phyloP scores from a whole-genome alignment of 2,888 invertebrate species.

The Sarcophaga caerulescens region DNA sequence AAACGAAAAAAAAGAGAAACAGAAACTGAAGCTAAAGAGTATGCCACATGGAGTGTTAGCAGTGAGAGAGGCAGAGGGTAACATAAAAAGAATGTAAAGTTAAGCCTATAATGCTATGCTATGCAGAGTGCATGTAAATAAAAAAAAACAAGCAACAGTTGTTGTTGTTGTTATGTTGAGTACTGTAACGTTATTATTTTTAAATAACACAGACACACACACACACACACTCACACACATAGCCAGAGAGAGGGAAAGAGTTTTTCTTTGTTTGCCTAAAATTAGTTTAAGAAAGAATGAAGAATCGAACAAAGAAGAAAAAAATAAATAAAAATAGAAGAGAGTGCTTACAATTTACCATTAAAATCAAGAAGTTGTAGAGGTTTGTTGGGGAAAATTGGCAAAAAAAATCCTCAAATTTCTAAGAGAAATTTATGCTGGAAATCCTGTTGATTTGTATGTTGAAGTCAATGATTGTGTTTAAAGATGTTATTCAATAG shows the following conservation, averaged over 20 bases:
- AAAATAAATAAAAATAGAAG: conserved; percentile 29
- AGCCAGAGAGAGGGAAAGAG: not conserved
- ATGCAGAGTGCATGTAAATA: not conserved
- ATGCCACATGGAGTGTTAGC: conserved; percentile 25
- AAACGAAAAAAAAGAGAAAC: conserved; percentile 36
- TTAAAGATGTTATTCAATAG: not conserved
- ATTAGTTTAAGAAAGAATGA: not conserved
- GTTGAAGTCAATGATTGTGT: not conserved
- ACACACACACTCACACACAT: too few species aligned
- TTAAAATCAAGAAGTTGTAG: conserved; percentile 50
- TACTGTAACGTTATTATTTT: not conserved
- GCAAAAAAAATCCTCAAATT: conserved; percentile 17
- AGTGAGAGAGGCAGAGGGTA: not conserved
- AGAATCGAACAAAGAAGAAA: conserved; percentile 6
- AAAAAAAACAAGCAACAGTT: conserved; percentile 62
- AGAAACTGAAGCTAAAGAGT: not conserved
- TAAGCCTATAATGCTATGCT: conserved; percentile 38
- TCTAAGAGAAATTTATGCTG: not conserved
- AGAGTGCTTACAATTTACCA: conserved; percentile 68
- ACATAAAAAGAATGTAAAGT: conserved; percentile 45
- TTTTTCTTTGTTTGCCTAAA: not conserved
- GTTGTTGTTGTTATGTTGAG: conserved; percentile 50
- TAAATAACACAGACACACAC: not conserved
- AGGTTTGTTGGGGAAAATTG: conserved; percentile 9
- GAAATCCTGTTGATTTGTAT: conserved; percentile 40